phyloP scores from a whole-genome alignment of 2,888 invertebrate species.

The Dicyrtomina minuta region DNA sequence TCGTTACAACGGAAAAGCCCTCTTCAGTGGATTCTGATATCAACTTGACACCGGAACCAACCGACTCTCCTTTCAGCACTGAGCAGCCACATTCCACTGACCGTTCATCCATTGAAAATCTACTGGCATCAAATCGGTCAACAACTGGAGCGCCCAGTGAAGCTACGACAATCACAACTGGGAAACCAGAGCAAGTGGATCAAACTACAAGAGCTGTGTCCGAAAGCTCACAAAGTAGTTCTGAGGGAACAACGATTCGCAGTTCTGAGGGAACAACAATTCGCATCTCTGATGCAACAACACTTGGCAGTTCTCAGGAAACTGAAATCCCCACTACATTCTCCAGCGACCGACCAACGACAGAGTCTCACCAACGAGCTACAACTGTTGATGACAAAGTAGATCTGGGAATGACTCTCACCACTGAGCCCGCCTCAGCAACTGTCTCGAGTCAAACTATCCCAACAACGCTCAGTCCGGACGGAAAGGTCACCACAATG shows the following conservation, averaged over 20 bases:
- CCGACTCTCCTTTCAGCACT: not conserved
- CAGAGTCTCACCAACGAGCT: not conserved
- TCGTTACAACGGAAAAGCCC: not conserved
- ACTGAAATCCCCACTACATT: not conserved
- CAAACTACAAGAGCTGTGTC: not conserved
- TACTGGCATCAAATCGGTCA: slow-evolving; percentile 32
- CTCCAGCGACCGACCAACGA: too few relatives aligned
- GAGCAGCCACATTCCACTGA: slow-evolving; percentile 2
- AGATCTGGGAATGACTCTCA: slow-evolving; percentile 25
- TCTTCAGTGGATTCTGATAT: not conserved
- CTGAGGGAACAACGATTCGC: not conserved
- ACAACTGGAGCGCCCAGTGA: slow-evolving; percentile 35
- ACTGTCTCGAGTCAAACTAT: not conserved
- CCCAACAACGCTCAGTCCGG: not conserved
- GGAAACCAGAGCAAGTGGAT: not conserved
- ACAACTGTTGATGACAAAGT: not conserved
- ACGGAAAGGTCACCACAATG: not conserved
- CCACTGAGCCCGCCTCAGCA: not conserved
- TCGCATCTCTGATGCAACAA: not conserved
- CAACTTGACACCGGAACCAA: not conserved
- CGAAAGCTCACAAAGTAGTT: not conserved
- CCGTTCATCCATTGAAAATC: slow-evolving; percentile 4
- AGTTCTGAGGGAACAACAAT: not conserved
- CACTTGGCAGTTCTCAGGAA: not conserved
- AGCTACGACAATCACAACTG: not conserved